Base-by-base conservation (phyloP, 2,888 invertebrate genomes). In the Acrocera orbiculus region DNA sequence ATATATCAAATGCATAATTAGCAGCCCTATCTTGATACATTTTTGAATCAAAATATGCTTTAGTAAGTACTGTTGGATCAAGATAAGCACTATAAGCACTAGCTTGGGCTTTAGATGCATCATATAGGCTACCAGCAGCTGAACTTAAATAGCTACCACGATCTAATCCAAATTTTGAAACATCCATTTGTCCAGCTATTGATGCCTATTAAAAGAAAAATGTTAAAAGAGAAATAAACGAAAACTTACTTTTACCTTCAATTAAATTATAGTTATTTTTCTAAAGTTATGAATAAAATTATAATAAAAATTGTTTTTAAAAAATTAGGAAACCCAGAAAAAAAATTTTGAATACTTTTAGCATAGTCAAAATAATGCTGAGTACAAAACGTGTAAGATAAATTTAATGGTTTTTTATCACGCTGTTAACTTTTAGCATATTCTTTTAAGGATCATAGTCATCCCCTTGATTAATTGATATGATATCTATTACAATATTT, bases 21-120 rank as follows among this genome's bases (percentile, higher is more conserved):
- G 60, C 54, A 16, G 56, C 60, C 31, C 60, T 53, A 47, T 61
- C 61, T 44, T 59, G 58, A 42, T 61, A 61, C 56, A 61, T 59
- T 47, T 61, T 60, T 37, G 60, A 60, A 41, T 60, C 61, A 37
- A 60, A 60, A 44, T 61, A 60, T 20, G 61, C 61, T 48, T 60
- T 60, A 30, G 60, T 60, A 33, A 60, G 51, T 38, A 61, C 61
- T 40, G 55, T 57, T 38, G 60, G 60, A 43, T 60, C 60, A 44
- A 60, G 46, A 40, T 61, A 61, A 43, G 61, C 58, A 48, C 58
- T 57, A 28, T 59, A 59, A 14, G 58, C 57, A 41, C 56, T 58
- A 19, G 60, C 58, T 46, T 58, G 56, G 5, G 50, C 49, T 40
- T 51, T 52, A 22, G 51, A 49, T 19, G 50, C 44, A 35, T 52